phyloP scores from a whole-genome alignment of 2,113 vertebrate species.

The Myxocyprinus asiaticus region DNA sequence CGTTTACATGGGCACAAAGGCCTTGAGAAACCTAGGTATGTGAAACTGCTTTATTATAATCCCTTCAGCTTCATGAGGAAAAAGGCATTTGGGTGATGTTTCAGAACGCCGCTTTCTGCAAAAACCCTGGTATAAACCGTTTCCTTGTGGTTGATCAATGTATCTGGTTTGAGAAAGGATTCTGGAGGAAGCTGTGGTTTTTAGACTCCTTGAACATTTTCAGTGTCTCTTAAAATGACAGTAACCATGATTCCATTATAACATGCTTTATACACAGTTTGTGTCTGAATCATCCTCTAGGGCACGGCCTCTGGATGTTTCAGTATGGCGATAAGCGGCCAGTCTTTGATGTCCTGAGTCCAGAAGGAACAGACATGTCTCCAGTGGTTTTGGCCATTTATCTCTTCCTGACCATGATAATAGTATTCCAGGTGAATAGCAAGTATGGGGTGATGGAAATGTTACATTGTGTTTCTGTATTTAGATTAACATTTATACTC shows the following conservation, averaged over 20 bases:
- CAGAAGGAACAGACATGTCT: constrained; percentile 85
- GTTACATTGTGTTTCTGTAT: not conserved
- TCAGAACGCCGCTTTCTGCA: too few relatives aligned
- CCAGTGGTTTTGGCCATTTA: constrained; percentile 87
- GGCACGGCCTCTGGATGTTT: constrained; percentile 91
- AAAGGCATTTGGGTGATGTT: too few relatives aligned
- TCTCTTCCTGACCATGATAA: constrained; percentile 95
- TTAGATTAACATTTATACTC: too few relatives aligned
- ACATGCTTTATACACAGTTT: constrained; percentile 21
- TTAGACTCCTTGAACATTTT: too few relatives aligned
- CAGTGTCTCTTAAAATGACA: not conserved
- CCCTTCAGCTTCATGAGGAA: too few relatives aligned
- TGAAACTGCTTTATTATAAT: too few relatives aligned
- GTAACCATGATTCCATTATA: not conserved
- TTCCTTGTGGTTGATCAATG: too few relatives aligned
- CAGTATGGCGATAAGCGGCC: constrained; percentile 88
- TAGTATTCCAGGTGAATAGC: constrained; percentile 90
- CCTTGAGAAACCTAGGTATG: too few relatives aligned
- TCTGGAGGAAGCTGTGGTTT: too few relatives aligned
- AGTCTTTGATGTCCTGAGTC: constrained; percentile 86
- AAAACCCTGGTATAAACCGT: too few relatives aligned
- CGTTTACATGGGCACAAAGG: too few relatives aligned
- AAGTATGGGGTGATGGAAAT: not conserved
- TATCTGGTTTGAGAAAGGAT: too few relatives aligned
- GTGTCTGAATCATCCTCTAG: constrained; percentile 66